These are phyloP conservation scores for Lycophotia porphyrea DNA, from an alignment of 2,888 invertebrate species.

Conservation along the genomic window DNA sequence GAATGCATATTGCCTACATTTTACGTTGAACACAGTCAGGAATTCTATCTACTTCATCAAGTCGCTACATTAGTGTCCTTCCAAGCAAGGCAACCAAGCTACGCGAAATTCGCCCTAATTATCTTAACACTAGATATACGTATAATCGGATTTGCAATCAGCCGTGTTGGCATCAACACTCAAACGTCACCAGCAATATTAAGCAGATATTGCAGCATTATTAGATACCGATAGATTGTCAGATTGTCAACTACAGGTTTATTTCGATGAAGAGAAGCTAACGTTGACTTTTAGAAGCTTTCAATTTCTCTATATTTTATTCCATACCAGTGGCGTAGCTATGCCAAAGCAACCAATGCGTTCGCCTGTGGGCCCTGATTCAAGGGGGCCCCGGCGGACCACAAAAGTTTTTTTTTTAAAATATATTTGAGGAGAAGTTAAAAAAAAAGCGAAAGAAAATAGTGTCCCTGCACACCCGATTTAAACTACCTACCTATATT, in stretches of 20 bases:
- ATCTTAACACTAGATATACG: neutral
- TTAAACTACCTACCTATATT: too few relatives aligned
- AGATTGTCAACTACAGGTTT: neutral
- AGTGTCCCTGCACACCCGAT: too few relatives aligned
- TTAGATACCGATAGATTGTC: neutral
- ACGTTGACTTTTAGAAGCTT: neutral
- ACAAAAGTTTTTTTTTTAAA: too few relatives aligned
- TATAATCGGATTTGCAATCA: constrained; percentile 17
- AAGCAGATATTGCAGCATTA: constrained; percentile 19
- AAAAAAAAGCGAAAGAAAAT: too few relatives aligned
- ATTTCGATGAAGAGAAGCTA: neutral
- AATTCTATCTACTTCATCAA: neutral
- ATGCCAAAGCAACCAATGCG: too few relatives aligned
- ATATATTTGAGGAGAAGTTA: too few relatives aligned
- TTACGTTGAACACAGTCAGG: neutral
- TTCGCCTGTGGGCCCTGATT: too few relatives aligned
- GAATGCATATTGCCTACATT: neutral
- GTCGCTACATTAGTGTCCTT: neutral
- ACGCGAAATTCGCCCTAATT: constrained; percentile 2
- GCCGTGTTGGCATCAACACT: constrained; percentile 17
- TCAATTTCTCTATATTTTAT: neutral
- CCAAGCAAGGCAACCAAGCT: neutral
- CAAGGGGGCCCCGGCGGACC: too few relatives aligned
- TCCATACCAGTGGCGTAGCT: too few relatives aligned
- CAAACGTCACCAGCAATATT: constrained; percentile 15